These are phyloP conservation scores for Premnoplex brunnescens DNA, from an alignment of 2,797 vertebrate species.

Conservation along the genomic window DNA sequence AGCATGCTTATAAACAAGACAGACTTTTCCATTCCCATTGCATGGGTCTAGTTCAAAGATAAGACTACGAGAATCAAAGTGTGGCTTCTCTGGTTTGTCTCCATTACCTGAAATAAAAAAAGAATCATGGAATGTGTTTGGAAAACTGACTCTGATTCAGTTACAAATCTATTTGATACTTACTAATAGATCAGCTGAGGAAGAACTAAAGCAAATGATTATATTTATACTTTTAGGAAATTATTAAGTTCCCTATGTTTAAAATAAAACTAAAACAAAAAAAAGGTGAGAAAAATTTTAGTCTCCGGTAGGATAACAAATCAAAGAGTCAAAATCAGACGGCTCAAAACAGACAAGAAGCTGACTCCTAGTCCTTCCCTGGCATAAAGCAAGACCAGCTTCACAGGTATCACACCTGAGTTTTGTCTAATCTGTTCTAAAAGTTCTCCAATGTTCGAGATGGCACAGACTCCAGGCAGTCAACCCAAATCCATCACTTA, in stretches of 20 bases:
- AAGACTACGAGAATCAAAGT: constrained; percentile 88
- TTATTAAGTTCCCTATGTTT: background rate
- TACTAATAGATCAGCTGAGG: background rate
- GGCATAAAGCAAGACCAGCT: background rate
- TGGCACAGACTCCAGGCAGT: background rate
- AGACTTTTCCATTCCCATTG: constrained; percentile 91
- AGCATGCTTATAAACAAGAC: constrained; percentile 91
- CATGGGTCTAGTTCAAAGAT: constrained; percentile 94
- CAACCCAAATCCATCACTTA: background rate
- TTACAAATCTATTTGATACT: background rate
- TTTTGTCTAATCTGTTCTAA: background rate
- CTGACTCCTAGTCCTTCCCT: background rate
- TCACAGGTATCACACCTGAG: background rate
- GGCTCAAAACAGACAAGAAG: background rate
- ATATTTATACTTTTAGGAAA: background rate
- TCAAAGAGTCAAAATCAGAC: background rate
- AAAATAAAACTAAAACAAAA: background rate
- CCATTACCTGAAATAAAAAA: constrained; percentile 69
- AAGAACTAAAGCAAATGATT: background rate
- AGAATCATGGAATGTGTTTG: background rate
- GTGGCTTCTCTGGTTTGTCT: constrained; percentile 79
- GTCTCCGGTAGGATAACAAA: background rate
- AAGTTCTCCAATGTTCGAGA: background rate
- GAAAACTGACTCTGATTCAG: background rate
- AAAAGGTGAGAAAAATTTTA: background rate